Conservation (phyloP, 2,113 vertebrate species). For the Campylomormyrus tamandua region DNA sequence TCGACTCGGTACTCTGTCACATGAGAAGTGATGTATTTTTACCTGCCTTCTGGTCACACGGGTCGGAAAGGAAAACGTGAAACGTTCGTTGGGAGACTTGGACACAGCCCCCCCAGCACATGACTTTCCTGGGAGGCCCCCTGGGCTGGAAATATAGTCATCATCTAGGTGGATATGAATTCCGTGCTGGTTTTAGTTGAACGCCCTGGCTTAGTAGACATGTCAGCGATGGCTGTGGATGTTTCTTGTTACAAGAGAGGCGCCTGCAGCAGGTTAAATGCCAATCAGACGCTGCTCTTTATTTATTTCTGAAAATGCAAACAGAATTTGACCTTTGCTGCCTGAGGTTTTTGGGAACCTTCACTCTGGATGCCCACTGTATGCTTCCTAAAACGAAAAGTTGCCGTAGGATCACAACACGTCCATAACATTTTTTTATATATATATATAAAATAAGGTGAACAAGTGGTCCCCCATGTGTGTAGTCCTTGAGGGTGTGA, state of each 20-base stretch:
- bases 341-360: background rate
- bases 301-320: background rate
- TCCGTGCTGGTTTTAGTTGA: background rate
- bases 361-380: background rate
- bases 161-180: background rate
- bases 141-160: background rate
- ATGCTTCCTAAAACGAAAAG: background rate
- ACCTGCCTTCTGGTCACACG: background rate
- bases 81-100: background rate
- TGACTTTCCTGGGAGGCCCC: background rate
- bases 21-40: background rate
- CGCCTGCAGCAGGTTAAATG: background rate
- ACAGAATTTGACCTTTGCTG: background rate
- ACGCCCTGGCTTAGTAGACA: background rate
- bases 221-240: background rate
- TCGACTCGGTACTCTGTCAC: background rate
- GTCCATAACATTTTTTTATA: too few relatives aligned
- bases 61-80: background rate
- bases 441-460: background rate
- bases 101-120: background rate
- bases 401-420: background rate
- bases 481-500: background rate
- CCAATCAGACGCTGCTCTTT: background rate
- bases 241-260: background rate
- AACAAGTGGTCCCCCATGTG: background rate